A percentile compares a stretch with the other conserved stretches of the same genome.
phyloP scores from a whole-genome alignment of 2,113 vertebrate species.

The Leucoraja erinaceus region DNA sequence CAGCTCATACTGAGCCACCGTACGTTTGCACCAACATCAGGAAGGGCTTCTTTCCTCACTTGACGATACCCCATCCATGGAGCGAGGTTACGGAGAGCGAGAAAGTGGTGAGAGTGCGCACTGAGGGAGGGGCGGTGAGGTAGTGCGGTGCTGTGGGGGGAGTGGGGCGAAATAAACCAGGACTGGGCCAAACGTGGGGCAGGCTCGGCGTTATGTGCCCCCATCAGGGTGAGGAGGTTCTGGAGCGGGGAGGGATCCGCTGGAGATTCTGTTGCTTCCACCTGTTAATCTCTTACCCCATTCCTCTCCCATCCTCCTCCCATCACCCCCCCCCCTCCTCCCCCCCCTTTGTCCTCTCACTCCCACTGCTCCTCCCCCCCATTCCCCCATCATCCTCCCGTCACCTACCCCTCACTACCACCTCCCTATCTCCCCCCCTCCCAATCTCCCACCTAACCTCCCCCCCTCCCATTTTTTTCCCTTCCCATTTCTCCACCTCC shows the following conservation, averaged over 20 bases:
- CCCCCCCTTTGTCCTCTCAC: too few species aligned
- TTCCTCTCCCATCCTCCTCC: too few species aligned
- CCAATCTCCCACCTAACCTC: not conserved
- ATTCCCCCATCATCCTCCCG: not conserved
- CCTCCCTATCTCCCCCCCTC: not conserved
- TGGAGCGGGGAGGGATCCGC: too few species aligned
- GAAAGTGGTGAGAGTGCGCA: not conserved
- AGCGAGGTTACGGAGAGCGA: not conserved
- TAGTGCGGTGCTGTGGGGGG: not conserved
- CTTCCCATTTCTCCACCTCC: not conserved
- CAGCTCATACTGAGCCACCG: not conserved
- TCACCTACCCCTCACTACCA: too few species aligned
- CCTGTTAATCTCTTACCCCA: too few species aligned
- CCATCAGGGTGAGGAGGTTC: too few species aligned
- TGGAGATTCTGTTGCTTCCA: too few species aligned
- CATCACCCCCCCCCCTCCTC: too few species aligned
- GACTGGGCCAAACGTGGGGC: too few species aligned
- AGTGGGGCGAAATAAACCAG: too few species aligned
- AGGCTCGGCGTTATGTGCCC: too few species aligned
- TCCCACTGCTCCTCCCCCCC: too few species aligned
- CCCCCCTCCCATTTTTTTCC: not conserved
- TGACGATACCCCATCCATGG: not conserved
- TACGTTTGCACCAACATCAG: not conserved
- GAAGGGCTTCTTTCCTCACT: conserved; percentile 40
- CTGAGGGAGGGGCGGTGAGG: not conserved